phyloP scores from a whole-genome alignment of 2,797 vertebrate species.

The Pygocentrus nattereri region DNA sequence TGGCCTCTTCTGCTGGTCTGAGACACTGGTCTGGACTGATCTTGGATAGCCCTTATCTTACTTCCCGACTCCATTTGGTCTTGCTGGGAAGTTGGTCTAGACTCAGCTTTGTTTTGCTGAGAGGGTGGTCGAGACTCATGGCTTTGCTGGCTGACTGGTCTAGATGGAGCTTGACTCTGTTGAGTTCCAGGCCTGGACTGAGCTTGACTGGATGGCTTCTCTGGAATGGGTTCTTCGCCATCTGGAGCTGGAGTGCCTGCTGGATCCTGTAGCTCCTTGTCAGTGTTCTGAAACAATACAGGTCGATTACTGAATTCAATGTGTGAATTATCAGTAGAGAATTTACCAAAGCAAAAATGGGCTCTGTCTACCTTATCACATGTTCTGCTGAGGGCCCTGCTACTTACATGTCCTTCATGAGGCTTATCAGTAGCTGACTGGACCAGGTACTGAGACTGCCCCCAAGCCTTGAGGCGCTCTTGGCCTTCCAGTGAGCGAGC shows the following conservation, averaged over 20 bases:
- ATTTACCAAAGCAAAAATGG: background rate
- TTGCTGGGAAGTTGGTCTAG: background rate
- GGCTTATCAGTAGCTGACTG: constrained; percentile 5
- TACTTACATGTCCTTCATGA: background rate
- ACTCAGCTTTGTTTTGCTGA: background rate
- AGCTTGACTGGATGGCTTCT: constrained; percentile 16
- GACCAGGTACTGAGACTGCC: background rate
- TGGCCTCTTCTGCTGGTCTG: background rate
- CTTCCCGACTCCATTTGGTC: no score
- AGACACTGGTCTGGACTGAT: constrained; percentile 22
- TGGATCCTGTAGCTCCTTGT: constrained; percentile 1
- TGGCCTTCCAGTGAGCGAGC: constrained; percentile 74
- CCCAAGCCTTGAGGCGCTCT: constrained; percentile 67
- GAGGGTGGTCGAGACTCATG: constrained; percentile 2
- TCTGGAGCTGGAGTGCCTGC: constrained; percentile 3
- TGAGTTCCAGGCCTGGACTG: constrained; percentile 18
- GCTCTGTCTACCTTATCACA: constrained; percentile 6
- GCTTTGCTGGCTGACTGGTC: constrained; percentile 16
- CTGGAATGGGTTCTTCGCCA: constrained; percentile 3
- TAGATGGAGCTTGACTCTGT: constrained; percentile 11
- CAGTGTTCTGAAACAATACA: constrained; percentile 25
- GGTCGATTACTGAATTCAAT: constrained; percentile 9
- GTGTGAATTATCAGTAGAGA: background rate
- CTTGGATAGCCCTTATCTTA: constrained; percentile 6
- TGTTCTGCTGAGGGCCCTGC: constrained; percentile 11